phyloP scores from a whole-genome alignment of 30 jellyfish, hydroid and myxozoan genomes.

The Hydractinia echinata region DNA sequence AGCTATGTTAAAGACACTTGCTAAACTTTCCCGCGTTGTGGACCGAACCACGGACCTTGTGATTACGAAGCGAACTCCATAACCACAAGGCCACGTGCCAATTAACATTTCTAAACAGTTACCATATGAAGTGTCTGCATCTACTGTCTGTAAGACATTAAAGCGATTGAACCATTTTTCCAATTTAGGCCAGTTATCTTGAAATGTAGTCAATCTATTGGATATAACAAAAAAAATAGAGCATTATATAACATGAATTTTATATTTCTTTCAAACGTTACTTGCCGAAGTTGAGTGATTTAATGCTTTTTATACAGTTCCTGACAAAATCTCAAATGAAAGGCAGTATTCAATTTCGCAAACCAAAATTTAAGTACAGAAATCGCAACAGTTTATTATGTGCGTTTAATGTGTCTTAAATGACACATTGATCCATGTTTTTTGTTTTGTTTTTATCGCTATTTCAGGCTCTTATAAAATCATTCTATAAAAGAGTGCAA shows the following conservation, averaged over 20 bases:
- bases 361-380: neutral
- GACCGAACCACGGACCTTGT: no score
- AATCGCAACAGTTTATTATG: no score
- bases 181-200: slow-evolving; percentile 83
- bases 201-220: slow-evolving; percentile 59
- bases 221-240: neutral
- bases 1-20: no score
- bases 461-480: neutral
- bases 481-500: neutral
- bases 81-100: no score
- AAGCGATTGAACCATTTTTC: slow-evolving; percentile 86
- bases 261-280: neutral
- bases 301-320: no score
- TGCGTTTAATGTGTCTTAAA: no score
- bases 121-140: slow-evolving; percentile 71
- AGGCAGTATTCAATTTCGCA: neutral
- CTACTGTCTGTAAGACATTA: slow-evolving; percentile 46
- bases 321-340: neutral
- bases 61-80: no score
- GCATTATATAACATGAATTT: neutral
- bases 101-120: neutral
- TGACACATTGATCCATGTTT: neutral
- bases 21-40: no score
- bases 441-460: neutral
- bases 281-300: no score